Percentiles rank a stretch among this genome's conserved stretches.
Evolutionary conservation across 2,113 vertebrate species (phyloP).

Genomic region (Greenwoodochromis staneri): DNA sequence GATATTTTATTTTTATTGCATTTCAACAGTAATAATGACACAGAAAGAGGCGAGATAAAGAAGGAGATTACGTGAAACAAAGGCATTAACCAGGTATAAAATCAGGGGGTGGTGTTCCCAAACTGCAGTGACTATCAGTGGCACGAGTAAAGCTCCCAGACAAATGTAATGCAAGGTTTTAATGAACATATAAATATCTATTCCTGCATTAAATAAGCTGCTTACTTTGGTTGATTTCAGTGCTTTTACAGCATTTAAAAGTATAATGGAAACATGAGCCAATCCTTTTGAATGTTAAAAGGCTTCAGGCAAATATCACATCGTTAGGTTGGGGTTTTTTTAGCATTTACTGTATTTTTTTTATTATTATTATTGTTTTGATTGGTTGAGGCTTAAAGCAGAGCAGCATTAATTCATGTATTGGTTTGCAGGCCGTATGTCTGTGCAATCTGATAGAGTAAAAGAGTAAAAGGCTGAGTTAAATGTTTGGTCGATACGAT

Average conservation of each 20-base stretch:
- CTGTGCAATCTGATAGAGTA: background rate
- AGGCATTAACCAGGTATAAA: background rate
- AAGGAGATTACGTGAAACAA: background rate
- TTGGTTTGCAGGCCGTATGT: background rate
- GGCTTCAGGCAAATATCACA: background rate
- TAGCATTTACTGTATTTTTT: background rate
- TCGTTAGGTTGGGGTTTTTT: fast-evolving
- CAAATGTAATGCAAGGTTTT: background rate
- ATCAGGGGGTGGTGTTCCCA: background rate
- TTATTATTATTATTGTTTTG: background rate
- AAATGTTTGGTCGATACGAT: background rate
- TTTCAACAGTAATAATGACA: background rate
- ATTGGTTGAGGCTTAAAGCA: background rate
- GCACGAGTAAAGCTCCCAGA: background rate
- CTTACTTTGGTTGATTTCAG: background rate
- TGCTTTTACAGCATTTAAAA: background rate
- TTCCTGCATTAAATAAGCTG: background rate
- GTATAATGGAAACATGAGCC: background rate
- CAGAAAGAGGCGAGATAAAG: background rate
- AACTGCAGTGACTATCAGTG: background rate
- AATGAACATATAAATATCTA: background rate
- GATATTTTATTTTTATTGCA: background rate
- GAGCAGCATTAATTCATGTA: background rate
- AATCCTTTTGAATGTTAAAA: background rate
- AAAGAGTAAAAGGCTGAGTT: background rate